A percentile compares a stretch with the other conserved stretches of the same genome.
phyloP scores from a whole-genome alignment of 2,797 vertebrate species.

The Paratrypauchen microcephalus region DNA sequence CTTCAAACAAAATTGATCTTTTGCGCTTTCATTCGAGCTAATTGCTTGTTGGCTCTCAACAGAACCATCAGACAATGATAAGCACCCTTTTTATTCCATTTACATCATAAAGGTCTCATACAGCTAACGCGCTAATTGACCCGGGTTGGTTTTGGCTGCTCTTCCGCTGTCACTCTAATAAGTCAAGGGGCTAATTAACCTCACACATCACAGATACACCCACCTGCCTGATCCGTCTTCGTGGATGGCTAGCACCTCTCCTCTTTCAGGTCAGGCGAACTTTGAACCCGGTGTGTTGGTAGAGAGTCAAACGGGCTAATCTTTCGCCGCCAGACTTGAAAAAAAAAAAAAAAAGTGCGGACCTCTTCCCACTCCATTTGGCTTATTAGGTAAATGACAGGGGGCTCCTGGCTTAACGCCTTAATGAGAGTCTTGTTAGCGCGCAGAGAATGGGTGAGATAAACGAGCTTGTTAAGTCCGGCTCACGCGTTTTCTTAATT shows the following conservation, averaged over 20 bases:
- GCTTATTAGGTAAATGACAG: slow-evolving; percentile 63
- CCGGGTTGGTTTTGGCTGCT: slow-evolving; percentile 44
- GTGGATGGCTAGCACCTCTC: slow-evolving; percentile 21
- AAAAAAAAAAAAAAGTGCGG: slow-evolving; percentile 47
- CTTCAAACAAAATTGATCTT: not conserved
- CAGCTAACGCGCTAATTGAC: slow-evolving; percentile 28
- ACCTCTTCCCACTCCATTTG: slow-evolving; percentile 62
- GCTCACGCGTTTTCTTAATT: slow-evolving; percentile 67
- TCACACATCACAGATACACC: slow-evolving; percentile 14
- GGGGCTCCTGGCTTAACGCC: slow-evolving; percentile 52
- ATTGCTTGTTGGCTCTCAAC: not conserved
- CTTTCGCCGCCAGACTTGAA: slow-evolving; percentile 48
- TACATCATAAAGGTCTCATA: slow-evolving; percentile 7
- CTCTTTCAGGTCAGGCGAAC: slow-evolving; percentile 42
- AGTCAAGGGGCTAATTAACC: slow-evolving; percentile 56
- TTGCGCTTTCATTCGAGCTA: slow-evolving; percentile 3
- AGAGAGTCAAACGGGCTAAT: slow-evolving; percentile 57
- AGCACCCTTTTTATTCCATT: not conserved
- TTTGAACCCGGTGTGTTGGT: slow-evolving; percentile 51
- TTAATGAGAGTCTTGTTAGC: slow-evolving; percentile 71
- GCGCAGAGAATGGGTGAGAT: slow-evolving; percentile 56
- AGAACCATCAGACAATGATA: not conserved
- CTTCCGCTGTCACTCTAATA: slow-evolving; percentile 37
- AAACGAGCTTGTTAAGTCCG: slow-evolving; percentile 65
- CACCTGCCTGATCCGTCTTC: slow-evolving; percentile 35